Evolutionary conservation across 2,113 vertebrate genomes (phyloP), one percentile per base, ranked within the genome.

Genomic region (Tonatia bakeri): DNA sequence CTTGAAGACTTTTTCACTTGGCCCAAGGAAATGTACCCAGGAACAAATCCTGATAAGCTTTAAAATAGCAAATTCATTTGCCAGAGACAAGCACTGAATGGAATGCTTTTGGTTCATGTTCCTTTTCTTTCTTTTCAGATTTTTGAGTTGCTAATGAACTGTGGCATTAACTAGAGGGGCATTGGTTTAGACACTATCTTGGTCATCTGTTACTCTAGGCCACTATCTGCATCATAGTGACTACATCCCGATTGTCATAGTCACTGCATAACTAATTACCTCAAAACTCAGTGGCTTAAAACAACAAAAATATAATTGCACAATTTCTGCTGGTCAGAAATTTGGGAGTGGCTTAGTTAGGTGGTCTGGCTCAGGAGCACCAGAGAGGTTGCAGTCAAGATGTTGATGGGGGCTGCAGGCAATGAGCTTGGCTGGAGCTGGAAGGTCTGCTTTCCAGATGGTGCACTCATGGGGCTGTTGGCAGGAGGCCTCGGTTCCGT

Each of bases 381-480:
- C 38, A 31, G 11, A 19, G 65, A 81, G 14, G 16, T 0, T 61
- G 16, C 1, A 20, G 40, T 85, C 31, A 76, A 43, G 16, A 54
- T 81, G 50, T 36, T 22, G 26, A 26, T 36, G 38, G 22, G 16
- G 24, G 69, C 33, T 15, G 3, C 0, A 4, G n/a, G 33, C 17
- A n/a, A 7, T 22, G 69, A 70, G 13, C 6, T 43, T 79, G 26
- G 14, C 45, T 4, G 1, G 1, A n/a, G n/a, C 26, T 67, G 28
- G 22, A 88, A 7, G 43, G 69, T 16, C 75, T 77, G 31, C 70
- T 33, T 95, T 47, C 64, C 83, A 84, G 54, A 87, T 54, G 54
- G 87, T 0, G 0, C 9, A 20, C 33, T 87, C 22, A 28, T 4
- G 8, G 20, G 28, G 14, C 54, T 38, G 4, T n/a, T 26, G 40